A percentile compares a stretch with the other conserved stretches of the same genome.
Conservation (phyloP, 30 jellyfish, hydroid and myxozoan species). For the Turritopsis rubra region DNA sequence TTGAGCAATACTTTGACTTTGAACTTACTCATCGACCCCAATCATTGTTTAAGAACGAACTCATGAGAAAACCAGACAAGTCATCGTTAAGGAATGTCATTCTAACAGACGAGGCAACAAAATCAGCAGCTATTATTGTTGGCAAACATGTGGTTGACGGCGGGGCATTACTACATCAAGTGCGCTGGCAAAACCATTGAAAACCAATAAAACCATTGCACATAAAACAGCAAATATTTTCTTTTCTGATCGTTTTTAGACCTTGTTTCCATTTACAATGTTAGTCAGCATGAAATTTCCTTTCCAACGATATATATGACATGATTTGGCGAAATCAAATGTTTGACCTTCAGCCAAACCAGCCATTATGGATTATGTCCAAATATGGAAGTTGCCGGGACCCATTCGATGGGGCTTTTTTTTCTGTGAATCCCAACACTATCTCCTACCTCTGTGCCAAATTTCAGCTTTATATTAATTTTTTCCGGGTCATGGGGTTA, state of each 20-base stretch:
- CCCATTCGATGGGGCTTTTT: too few relatives aligned
- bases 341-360: too few relatives aligned
- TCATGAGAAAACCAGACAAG: conserved; percentile 54
- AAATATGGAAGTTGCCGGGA: too few relatives aligned
- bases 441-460: conserved; percentile 3
- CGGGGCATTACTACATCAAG: conserved; percentile 49
- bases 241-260: too few relatives aligned
- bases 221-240: neutral
- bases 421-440: conserved; percentile 6
- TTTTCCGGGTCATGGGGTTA: neutral
- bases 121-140: neutral
- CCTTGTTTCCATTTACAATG: too few relatives aligned
- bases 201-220: conserved; percentile 1
- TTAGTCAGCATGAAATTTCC: too few relatives aligned
- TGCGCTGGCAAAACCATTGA: conserved; percentile 34
- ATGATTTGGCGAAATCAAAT: too few relatives aligned
- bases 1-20: conserved; percentile 24
- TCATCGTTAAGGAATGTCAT: conserved; percentile 21
- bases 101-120: conserved; percentile 19
- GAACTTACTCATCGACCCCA: conserved; percentile 8
- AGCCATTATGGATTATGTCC: too few relatives aligned
- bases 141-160: conserved; percentile 40
- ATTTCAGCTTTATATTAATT: conserved; percentile 2
- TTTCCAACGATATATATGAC: too few relatives aligned
- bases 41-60: conserved; percentile 26